These are phyloP conservation scores for Lepidocolaptes lacrymiger DNA, from an alignment of 2,797 vertebrate genomes.

Conservation along the genomic window DNA sequence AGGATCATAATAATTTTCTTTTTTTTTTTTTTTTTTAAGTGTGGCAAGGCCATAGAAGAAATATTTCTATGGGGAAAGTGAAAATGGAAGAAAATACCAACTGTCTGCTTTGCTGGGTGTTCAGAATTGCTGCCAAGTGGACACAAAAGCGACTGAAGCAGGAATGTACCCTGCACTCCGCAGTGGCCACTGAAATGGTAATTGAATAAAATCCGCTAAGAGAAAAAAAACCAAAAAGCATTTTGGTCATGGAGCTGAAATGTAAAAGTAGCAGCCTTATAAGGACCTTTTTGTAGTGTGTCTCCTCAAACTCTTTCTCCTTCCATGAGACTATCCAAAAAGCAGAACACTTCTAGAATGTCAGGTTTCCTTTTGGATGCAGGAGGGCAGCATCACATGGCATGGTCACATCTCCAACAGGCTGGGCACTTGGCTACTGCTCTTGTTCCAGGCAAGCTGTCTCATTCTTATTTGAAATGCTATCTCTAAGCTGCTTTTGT, in stretches of 20 bases:
- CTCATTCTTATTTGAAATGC: conserved; percentile 18
- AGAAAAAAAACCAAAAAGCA: background rate
- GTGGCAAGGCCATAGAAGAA: background rate
- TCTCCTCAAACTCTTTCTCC: background rate
- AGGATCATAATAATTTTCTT: background rate
- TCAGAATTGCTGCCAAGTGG: background rate
- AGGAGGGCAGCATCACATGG: background rate
- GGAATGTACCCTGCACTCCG: background rate
- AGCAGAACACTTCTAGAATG: conserved; percentile 7
- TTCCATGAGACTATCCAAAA: background rate
- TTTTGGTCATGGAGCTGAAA: background rate
- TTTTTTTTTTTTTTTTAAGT: background rate
- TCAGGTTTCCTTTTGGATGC: conserved; percentile 25
- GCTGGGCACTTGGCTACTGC: background rate
- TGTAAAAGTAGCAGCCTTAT: background rate
- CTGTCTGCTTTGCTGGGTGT: background rate
- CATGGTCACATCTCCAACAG: background rate
- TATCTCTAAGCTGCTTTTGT: conserved; percentile 37
- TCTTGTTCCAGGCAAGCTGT: background rate
- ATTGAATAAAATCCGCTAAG: background rate
- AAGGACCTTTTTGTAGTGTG: background rate
- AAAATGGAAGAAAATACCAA: background rate
- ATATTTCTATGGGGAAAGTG: background rate
- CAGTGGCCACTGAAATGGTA: background rate
- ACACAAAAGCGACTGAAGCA: background rate